Base-by-base conservation (phyloP, 2,888 invertebrate genomes). In the Lycaena phlaeas region DNA sequence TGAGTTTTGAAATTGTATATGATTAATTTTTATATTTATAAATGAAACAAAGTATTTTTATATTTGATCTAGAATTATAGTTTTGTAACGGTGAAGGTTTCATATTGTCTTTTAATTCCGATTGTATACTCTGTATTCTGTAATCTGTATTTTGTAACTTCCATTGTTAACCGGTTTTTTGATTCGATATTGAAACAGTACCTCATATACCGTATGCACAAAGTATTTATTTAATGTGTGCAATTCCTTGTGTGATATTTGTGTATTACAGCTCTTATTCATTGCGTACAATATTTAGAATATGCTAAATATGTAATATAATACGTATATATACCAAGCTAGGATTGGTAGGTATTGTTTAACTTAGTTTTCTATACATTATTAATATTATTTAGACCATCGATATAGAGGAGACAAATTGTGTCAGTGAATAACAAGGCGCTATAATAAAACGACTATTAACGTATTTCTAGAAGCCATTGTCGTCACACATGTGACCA, bases 111-210 rank as follows among this genome's bases (percentile, higher is more conserved):
- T 26, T 36, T 26, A 30, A 14, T 34, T 34, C 18, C 40, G 40
- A 31, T 42, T 42, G 34, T 45, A 42, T 28, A 40, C 40, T 37
- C 15, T 46, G 42, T 43, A 49, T 46, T 46, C 41, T 44, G 39
- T 44, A 43, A 9, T 37, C 15, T 46, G 42, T 43, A 49, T 46
- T 46, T 42, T 44, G 39, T 44, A 43, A 9, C 27, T 22, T 22
- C 22, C 2, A 22, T 7, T 22, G 22, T n/a, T 22, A 22, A 22
- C 22, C 22, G 2, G 1, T 4, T 22, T 34, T 34, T 22, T 34
- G 12, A 34, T 6, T 22, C 6, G 7, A 34, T 31, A 17, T 31
- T 12, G 11, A 34, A 6, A 6, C 12, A 3, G n/a, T n/a, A 29
- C 11, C 9, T 22, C 12, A 2, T 15, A 9, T 34, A 18, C 6